phyloP scores from a whole-genome alignment of 37 sponge, comb jelly and placozoan genomes.

The Diacarnus erythraeanus region DNA sequence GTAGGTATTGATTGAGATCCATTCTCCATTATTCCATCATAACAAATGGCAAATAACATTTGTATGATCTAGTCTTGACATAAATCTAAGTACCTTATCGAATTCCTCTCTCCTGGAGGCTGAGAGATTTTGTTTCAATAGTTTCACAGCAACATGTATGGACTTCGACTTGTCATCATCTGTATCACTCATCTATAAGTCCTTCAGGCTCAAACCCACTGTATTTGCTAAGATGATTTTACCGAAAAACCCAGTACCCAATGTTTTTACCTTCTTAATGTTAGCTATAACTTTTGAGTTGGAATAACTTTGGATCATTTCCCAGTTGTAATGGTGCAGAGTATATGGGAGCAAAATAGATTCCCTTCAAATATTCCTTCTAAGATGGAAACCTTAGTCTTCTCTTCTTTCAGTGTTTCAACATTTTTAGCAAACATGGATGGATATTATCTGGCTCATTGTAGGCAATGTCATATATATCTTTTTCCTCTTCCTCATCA shows the following conservation, averaged over 20 bases:
- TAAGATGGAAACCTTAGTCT: too few species aligned
- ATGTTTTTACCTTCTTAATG: conserved; percentile 24
- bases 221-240: conserved; percentile 54
- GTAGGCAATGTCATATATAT: conserved; percentile 10
- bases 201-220: conserved; percentile 41
- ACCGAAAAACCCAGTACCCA: conserved; percentile 75
- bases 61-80: conserved; percentile 68
- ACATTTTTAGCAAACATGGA: conserved; percentile 12
- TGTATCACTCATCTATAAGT: conserved; percentile 29
- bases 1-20: conserved; percentile 67
- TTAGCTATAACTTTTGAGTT: conserved; percentile 3
- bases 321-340: too few species aligned
- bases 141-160: conserved; percentile 59
- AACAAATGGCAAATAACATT: conserved; percentile 69
- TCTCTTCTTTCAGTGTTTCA: too few species aligned
- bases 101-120: conserved; percentile 11
- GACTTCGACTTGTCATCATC: conserved; percentile 12
- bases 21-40: conserved; percentile 77
- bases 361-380: too few species aligned
- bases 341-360: conserved; percentile 39
- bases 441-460: conserved; percentile 33
- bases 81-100: conserved; percentile 74
- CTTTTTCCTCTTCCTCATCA: background rate
- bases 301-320: background rate
- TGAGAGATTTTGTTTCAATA: conserved; percentile 21